Evolutionary conservation across 2,888 invertebrate genomes (phyloP), one percentile per base, ranked within the genome.

Genomic region (Dichetophora obliterata): DNA sequence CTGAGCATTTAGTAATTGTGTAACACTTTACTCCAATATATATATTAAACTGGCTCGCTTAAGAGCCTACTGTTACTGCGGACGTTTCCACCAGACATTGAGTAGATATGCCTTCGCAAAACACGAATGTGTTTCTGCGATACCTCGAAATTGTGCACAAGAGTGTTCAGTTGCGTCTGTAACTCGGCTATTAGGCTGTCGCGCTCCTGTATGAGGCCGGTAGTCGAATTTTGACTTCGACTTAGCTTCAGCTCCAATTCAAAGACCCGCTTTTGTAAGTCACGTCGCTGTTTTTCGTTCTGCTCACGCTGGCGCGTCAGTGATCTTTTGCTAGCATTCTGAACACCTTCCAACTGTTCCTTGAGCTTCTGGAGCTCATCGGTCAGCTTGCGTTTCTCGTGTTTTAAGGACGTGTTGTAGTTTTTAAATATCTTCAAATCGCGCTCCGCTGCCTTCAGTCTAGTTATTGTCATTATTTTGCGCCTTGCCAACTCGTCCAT

Each of bases 41-140:
- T 22, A 34, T 34, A n/a, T 59, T 74, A 74, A 66, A 68, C 59
- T 48, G 68, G 34, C 50, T 75, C 77, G 61, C 59, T 79, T 54
- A 79, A 57, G 34, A 75, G 48, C 50, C 22, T 54, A 71, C 75
- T 73, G 31, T 69, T 75, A 70, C 75, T 74, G n/a, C 80, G 77
- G 75, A 71, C 75, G 77, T 77, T 81, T 11, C 79, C 80, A 37
- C 83, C 79, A 72, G 85, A 83, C 83, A 86, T 85, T 16, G 86
- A 83, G 70, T 87, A 86, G 69, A 89, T 88, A 75, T 89, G 89
- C 14, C 85, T 83, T 4, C 89, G 84, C 2, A 89, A 81, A 0
- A 86, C 85, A 3, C 87, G 85, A 52, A 89, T 89, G 76, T 89
- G 89, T 72, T 86, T 87, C 82, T 89, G 88, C 2, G 89, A 88